phyloP scores from a whole-genome alignment of 2,113 vertebrate species.

The Brachirus orientalis region DNA sequence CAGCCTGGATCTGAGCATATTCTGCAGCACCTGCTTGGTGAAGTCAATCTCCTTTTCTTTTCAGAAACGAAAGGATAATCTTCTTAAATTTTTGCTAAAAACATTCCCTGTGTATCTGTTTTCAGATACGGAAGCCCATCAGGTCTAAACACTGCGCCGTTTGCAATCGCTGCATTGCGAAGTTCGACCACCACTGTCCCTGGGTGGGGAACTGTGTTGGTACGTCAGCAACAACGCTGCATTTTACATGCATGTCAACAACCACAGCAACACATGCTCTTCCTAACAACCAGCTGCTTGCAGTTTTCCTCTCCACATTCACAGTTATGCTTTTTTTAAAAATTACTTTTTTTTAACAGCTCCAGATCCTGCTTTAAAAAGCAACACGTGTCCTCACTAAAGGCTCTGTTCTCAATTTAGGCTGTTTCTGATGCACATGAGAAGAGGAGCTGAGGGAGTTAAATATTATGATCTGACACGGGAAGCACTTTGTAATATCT shows the following conservation, averaged over 20 bases:
- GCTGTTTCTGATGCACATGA: not conserved
- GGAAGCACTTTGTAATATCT: not conserved
- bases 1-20: conserved; percentile 98
- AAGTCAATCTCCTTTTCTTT: conserved; percentile 25
- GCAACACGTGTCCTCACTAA: not conserved
- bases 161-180: conserved; percentile 97
- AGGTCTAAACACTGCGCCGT: conserved; percentile 98
- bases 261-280: not conserved
- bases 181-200: conserved; percentile 98
- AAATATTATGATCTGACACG: not conserved
- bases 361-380: not conserved
- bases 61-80: not conserved
- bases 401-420: not conserved
- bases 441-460: not conserved
- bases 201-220: conserved; percentile 99
- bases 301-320: not conserved
- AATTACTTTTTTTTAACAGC: conserved; percentile 4
- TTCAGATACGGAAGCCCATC: conserved; percentile 97
- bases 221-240: conserved; percentile 73
- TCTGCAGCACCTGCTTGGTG: conserved; percentile 99
- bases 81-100: too few relatives aligned
- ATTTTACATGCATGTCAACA: not conserved
- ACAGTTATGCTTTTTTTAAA: conserved; percentile 1
- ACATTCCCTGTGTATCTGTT: too few relatives aligned
- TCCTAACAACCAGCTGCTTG: not conserved